phyloP scores from a whole-genome alignment of 2,888 invertebrate species.

The Oligia strigilis region DNA sequence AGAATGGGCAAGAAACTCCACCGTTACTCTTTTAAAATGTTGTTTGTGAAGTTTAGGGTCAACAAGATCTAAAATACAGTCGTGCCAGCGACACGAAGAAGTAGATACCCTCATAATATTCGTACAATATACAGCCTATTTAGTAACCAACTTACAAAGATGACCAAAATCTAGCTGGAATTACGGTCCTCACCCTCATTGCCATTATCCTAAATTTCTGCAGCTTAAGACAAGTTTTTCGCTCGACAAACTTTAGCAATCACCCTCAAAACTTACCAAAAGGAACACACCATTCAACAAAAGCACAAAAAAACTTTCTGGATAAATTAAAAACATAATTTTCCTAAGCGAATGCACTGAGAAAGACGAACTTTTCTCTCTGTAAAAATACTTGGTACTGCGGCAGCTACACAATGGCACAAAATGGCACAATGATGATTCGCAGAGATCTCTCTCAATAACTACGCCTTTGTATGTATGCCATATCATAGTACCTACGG shows the following conservation, averaged over 20 bases:
- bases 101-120: not conserved
- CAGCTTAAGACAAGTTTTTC: conserved; percentile 6
- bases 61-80: not conserved
- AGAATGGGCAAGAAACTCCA: no score
- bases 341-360: conserved; percentile 56
- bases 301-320: conserved; percentile 43
- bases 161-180: not conserved
- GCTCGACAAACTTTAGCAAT: conserved; percentile 29
- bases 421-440: conserved; percentile 66
- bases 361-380: conserved; percentile 65
- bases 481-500: conserved; percentile 11
- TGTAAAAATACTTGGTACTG: conserved; percentile 69
- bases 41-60: not conserved
- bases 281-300: conserved; percentile 14
- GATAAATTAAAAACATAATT: conserved; percentile 63
- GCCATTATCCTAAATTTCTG: not conserved
- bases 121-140: not conserved
- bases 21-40: no score
- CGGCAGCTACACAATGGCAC: conserved; percentile 58
- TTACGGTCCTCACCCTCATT: not conserved
- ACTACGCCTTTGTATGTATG: conserved; percentile 58
- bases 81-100: no score
- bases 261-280: conserved; percentile 25
- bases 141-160: no score
- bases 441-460: conserved; percentile 63